Evolutionary conservation across 2,797 vertebrate genomes (phyloP).

Genomic region (Eospalax fontanierii): DNA sequence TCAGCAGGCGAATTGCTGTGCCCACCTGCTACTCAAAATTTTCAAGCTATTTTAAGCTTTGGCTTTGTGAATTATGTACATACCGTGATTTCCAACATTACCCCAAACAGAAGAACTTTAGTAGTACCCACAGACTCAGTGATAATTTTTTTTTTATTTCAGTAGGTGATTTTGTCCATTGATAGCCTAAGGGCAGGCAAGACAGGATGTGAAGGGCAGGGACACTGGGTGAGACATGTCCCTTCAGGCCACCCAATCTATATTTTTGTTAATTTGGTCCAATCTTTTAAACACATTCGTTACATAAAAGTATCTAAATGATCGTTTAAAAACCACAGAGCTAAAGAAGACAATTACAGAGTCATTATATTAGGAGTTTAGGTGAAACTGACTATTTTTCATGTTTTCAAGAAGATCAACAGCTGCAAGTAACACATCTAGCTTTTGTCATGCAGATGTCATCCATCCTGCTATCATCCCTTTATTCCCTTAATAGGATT

Average conservation of each 20-base stretch:
- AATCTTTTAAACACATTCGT: conserved; percentile 18
- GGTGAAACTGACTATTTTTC: neutral
- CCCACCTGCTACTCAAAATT: conserved; percentile 19
- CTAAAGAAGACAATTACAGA: conserved; percentile 64
- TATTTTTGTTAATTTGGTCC: conserved; percentile 21
- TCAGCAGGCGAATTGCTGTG: conserved; percentile 6
- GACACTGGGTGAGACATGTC: neutral
- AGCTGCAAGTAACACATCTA: conserved; percentile 37
- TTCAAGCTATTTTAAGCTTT: conserved; percentile 47
- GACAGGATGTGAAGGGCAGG: conserved; percentile 58
- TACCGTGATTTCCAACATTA: conserved; percentile 49
- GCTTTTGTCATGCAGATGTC: conserved; percentile 48
- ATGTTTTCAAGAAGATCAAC: conserved; percentile 50
- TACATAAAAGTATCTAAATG: conserved; percentile 45
- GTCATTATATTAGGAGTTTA: neutral
- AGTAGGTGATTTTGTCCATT: conserved; percentile 67
- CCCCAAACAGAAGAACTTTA: conserved; percentile 48
- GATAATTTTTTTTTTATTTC: conserved; percentile 50
- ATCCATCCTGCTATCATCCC: neutral
- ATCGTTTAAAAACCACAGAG: conserved; percentile 58
- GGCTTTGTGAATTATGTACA: conserved; percentile 2
- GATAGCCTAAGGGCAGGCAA: conserved; percentile 32
- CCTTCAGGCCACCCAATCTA: neutral
- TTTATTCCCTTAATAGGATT: conserved; percentile 25
- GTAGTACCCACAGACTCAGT: neutral